Evolutionary conservation across 2,888 invertebrate species (phyloP).

Genomic region (Drosophila anceps): DNA sequence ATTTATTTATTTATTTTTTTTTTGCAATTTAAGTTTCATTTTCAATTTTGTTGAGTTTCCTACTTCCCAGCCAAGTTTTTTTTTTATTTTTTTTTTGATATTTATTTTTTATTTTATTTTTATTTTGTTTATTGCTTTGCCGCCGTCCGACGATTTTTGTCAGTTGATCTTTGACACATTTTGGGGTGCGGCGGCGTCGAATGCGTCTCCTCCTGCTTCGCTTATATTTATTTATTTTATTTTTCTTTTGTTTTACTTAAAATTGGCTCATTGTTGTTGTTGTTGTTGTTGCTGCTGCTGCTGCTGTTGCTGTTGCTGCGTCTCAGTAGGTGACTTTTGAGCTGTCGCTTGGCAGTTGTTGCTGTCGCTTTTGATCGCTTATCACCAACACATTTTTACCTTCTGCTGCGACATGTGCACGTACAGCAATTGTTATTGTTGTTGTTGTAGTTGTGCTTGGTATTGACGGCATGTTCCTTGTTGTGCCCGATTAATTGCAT

Average conservation of each 20-base stretch:
- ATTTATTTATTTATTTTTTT: slow-evolving; percentile 4
- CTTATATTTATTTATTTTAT: slow-evolving; percentile 16
- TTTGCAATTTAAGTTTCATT: slow-evolving; percentile 64
- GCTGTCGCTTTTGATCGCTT: slow-evolving; percentile 68
- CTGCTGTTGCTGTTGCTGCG: slow-evolving; percentile 31
- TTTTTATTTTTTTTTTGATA: slow-evolving; percentile 25
- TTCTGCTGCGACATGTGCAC: slow-evolving; percentile 73
- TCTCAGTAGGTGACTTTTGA: slow-evolving; percentile 77
- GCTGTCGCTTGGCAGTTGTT: slow-evolving; percentile 64
- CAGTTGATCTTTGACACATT: slow-evolving; percentile 83
- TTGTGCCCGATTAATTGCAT: slow-evolving; percentile 81
- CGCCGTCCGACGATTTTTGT: slow-evolving; percentile 73
- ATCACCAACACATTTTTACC: slow-evolving; percentile 60
- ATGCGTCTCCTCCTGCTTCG: slow-evolving; percentile 29
- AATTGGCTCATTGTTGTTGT: slow-evolving; percentile 33
- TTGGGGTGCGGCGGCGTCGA: slow-evolving; percentile 69
- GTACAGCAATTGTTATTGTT: slow-evolving; percentile 63
- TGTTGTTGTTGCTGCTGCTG: slow-evolving; percentile 18
- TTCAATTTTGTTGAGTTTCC: slow-evolving; percentile 63
- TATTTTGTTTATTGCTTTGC: slow-evolving; percentile 62
- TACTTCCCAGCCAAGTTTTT: slow-evolving; percentile 27
- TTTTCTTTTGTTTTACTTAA: slow-evolving; percentile 41
- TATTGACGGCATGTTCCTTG: slow-evolving; percentile 77
- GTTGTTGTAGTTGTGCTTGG: slow-evolving; percentile 46
- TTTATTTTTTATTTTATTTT: slow-evolving; percentile 22